These are phyloP conservation scores for Apamea crenata DNA, from an alignment of 2,888 invertebrate species.

Conservation along the genomic window DNA sequence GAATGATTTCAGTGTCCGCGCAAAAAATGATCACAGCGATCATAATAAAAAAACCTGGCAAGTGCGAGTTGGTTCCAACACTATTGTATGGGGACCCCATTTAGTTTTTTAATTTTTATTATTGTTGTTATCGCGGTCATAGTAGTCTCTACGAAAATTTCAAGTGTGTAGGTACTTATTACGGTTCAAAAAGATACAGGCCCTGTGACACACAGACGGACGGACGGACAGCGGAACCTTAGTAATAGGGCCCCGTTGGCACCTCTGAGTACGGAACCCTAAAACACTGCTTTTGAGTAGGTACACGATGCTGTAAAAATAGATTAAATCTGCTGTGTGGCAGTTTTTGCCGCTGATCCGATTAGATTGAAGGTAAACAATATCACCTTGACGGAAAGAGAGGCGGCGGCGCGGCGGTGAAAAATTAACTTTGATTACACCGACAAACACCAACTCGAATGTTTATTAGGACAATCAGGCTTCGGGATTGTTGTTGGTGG, in stretches of 20 bases:
- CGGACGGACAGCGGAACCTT: neutral
- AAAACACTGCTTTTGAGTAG: constrained; percentile 32
- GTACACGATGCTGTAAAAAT: constrained; percentile 56
- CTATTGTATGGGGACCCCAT: neutral
- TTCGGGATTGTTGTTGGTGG: neutral
- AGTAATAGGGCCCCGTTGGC: neutral
- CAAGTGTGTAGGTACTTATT: neutral
- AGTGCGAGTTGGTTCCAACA: neutral
- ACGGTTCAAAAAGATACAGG: no score
- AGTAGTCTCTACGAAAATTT: neutral
- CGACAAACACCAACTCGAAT: constrained; percentile 25
- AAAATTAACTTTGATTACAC: constrained; percentile 46
- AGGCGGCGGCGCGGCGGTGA: constrained; percentile 31
- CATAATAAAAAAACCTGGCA: constrained; percentile 4
- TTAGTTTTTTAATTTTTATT: neutral
- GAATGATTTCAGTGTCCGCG: constrained; percentile 26
- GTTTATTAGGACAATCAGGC: constrained; percentile 11
- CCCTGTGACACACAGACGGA: neutral
- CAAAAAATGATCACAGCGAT: constrained; percentile 44
- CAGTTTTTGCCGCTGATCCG: constrained; percentile 60
- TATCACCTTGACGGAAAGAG: constrained; percentile 56
- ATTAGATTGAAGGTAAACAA: constrained; percentile 62
- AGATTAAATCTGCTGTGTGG: constrained; percentile 54
- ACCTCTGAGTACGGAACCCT: neutral
- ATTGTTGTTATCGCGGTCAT: neutral